Percentiles rank a stretch among this genome's conserved stretches.
These are phyloP conservation scores for Triplophysa tibetana DNA, from an alignment of 2,113 vertebrate genomes.

Conservation along the genomic window DNA sequence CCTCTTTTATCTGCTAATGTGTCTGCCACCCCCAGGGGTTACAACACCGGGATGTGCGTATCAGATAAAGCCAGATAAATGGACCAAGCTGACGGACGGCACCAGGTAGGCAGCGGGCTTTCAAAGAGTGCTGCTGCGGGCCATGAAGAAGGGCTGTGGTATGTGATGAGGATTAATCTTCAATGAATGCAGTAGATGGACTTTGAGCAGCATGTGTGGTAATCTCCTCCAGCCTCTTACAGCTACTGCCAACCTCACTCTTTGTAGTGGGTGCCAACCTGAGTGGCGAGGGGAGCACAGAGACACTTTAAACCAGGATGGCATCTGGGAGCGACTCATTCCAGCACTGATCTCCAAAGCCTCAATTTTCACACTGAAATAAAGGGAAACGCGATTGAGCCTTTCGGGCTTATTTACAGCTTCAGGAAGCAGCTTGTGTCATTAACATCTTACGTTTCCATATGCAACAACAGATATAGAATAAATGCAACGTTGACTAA, in stretches of 20 bases:
- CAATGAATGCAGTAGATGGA: constrained; percentile 47
- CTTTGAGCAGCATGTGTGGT: constrained; percentile 47
- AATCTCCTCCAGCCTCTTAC: constrained; percentile 47
- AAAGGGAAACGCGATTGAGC: constrained; percentile 2
- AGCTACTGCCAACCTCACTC: constrained; percentile 41
- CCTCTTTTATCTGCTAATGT: constrained; percentile 55
- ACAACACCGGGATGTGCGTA: constrained; percentile 47
- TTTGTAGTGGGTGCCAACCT: constrained; percentile 56
- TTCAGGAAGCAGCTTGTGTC: constrained; percentile 40
- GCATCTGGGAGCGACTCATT: constrained; percentile 49
- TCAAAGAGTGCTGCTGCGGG: constrained; percentile 35
- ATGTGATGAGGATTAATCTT: constrained; percentile 52
- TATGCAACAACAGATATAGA: constrained; percentile 22
- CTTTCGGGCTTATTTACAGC: constrained; percentile 32
- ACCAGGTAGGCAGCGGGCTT: constrained; percentile 44
- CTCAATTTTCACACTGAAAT: constrained; percentile 6
- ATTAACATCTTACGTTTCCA: constrained; percentile 33
- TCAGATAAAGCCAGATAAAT: constrained; percentile 48
- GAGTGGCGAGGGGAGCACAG: constrained; percentile 33
- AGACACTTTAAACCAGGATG: constrained; percentile 38
- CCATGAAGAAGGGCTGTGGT: constrained; percentile 43
- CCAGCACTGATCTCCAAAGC: constrained; percentile 44
- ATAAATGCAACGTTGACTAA: constrained; percentile 1
- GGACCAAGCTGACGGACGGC: constrained; percentile 44
- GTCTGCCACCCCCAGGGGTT: constrained; percentile 51